Base-by-base conservation (phyloP, 92 coral and sea anemone species). In the Metridium senile region DNA sequence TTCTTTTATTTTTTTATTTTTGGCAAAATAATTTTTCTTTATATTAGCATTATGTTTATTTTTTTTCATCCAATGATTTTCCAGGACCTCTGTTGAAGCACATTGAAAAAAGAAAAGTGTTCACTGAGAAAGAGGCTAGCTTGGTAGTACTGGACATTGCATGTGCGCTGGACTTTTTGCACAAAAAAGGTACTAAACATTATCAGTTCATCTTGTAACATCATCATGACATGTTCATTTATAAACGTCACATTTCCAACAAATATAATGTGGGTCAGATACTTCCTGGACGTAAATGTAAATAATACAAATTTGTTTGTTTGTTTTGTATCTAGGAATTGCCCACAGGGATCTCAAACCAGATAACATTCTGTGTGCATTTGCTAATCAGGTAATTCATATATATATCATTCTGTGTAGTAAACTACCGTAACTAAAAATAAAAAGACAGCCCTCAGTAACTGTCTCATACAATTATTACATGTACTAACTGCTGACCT, bases 301-400 rank as follows among this genome's bases (percentile, higher is more conserved):
- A n/a, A n/a, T 39, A 13, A 22, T 11, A 1, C 47, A 57, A 43
- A 26, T 27, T 47, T 26, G 9, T 59, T 30, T 61, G 29, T 59
- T 22, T 33, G 57, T 33, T 21, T 35, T 8, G 28, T 33, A 74
- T 29, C 10, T 35, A 91, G 97, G 97, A 16, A 93, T 96, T 66
- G 99, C 99, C 61, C 99, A 96, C 74, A 88, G 99, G 34, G 99
- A 96, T 65, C 86, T 96, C 54, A 96, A 96, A 70, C 99, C 99
- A 46, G 99, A 96, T 57, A 96, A 96, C 78, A 93, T 93, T 30
- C 92, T 95, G 21, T 95, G 99, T 83, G 90, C 90, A 33, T 87
- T 72, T 85, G 90, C 88, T 82, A 91, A 91, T 56, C 84, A 89
- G 93, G 97, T 89, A 70, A 27, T 11, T 4, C 0, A 53, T 23